Evolutionary conservation across 2,888 invertebrate species (phyloP).

Genomic region (Neoitamus cyanurus): DNA sequence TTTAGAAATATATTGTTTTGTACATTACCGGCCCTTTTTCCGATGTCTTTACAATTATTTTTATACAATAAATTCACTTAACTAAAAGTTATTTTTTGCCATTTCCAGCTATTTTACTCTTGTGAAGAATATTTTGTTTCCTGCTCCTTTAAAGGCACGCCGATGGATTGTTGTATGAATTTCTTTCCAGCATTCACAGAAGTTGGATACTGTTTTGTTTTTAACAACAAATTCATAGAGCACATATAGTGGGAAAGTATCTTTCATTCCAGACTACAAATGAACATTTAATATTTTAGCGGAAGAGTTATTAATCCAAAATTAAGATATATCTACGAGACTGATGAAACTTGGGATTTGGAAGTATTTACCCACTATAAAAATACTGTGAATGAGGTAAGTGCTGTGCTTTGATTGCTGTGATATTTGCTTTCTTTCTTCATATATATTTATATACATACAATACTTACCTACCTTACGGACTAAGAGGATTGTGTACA

Average conservation of each 20-base stretch:
- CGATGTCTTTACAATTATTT: too few species aligned
- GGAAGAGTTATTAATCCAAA: not conserved
- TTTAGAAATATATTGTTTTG: too few species aligned
- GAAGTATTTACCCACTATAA: not conserved
- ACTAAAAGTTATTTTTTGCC: not conserved
- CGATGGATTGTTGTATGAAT: not conserved
- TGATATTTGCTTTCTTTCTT: too few species aligned
- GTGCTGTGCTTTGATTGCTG: too few species aligned
- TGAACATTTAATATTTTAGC: not conserved
- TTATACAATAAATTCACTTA: too few species aligned
- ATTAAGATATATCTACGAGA: not conserved
- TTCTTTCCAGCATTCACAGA: not conserved
- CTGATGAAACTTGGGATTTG: not conserved
- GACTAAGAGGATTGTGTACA: too few species aligned
- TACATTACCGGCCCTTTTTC: too few species aligned
- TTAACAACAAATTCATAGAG: not conserved
- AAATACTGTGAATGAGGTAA: not conserved
- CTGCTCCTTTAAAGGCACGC: not conserved
- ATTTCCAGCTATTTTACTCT: not conserved
- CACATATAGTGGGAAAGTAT: not conserved
- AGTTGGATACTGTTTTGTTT: constrained; percentile 2
- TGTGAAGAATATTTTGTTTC: not conserved
- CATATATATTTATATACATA: too few species aligned
- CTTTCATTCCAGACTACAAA: not conserved
- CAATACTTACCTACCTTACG: too few species aligned